Percentiles rank a stretch among this genome's conserved stretches.
Conservation (phyloP, 2,113 vertebrate genomes). For the Nothocercus julius region DNA sequence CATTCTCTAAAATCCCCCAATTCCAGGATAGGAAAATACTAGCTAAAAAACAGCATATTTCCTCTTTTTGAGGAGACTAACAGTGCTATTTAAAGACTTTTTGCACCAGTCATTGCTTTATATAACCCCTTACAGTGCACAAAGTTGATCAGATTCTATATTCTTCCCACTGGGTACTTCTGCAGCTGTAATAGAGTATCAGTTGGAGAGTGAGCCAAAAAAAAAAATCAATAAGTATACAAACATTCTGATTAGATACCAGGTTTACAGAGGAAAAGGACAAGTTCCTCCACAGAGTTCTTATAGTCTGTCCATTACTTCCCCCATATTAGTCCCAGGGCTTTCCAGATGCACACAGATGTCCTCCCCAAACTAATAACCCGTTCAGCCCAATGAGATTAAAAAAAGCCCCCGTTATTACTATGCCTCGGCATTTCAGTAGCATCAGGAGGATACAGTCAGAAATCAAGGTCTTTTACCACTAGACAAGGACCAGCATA, state of each 20-base stretch:
- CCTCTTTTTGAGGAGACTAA: constrained; percentile 47
- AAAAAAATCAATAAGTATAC: not conserved
- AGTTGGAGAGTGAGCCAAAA: not conserved
- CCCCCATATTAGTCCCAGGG: not conserved
- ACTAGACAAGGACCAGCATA: not conserved
- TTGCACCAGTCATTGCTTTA: not conserved
- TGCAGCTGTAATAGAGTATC: not conserved
- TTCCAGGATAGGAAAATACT: constrained; percentile 53
- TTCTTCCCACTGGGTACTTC: not conserved
- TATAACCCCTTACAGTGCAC: not conserved
- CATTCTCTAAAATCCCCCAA: constrained; percentile 62
- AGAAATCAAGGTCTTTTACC: not conserved
- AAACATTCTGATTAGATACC: not conserved
- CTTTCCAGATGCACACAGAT: not conserved
- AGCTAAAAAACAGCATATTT: constrained; percentile 15
- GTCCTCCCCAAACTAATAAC: not conserved
- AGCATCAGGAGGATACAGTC: not conserved
- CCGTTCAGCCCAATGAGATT: not conserved
- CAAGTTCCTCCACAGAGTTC: not conserved
- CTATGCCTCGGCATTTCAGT: not conserved
- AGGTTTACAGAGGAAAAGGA: not conserved
- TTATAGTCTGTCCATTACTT: not conserved
- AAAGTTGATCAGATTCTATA: not conserved
- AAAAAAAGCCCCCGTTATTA: not conserved
- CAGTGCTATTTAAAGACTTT: constrained; percentile 56